phyloP scores from a whole-genome alignment of 2,888 invertebrate species.

The Isotomurus palustris region DNA sequence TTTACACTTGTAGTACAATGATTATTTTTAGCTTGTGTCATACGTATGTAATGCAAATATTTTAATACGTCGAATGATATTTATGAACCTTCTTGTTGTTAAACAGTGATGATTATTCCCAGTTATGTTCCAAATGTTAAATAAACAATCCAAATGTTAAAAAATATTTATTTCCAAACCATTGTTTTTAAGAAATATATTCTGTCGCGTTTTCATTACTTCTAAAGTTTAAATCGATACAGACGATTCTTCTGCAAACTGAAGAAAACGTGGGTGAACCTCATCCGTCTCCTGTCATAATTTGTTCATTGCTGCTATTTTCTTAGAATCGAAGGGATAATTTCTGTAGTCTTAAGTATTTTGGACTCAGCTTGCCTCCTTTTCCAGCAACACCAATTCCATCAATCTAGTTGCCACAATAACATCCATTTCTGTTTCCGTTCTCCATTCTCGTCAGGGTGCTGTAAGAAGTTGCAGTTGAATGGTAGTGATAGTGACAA shows the following conservation, averaged over 20 bases:
- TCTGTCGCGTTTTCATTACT: not conserved
- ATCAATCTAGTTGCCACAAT: slow-evolving; percentile 18
- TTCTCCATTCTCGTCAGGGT: slow-evolving; percentile 21
- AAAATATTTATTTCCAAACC: no score
- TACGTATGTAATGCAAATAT: no score
- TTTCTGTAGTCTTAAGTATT: slow-evolving; percentile 45
- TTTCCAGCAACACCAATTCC: not conserved
- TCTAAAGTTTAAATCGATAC: slow-evolving; percentile 1
- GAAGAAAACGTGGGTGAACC: slow-evolving; percentile 20
- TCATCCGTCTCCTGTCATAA: slow-evolving; percentile 44
- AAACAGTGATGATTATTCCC: no score
- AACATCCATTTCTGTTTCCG: slow-evolving; percentile 35
- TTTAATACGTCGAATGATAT: no score
- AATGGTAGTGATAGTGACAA: slow-evolving; percentile 27
- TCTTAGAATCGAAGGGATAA: slow-evolving; percentile 42
- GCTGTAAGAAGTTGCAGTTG: no score
- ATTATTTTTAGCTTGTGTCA: no score
- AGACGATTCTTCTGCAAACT: slow-evolving; percentile 6
- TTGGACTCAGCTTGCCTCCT: slow-evolving; percentile 42
- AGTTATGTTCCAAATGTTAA: no score
- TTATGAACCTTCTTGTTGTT: no score
- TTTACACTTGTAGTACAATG: no score
- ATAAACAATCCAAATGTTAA: no score
- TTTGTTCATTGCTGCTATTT: slow-evolving; percentile 42
- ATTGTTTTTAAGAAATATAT: no score